Evolutionary conservation across 2,113 vertebrate genomes (phyloP).

Genomic region (Cricetomys ansorgei): DNA sequence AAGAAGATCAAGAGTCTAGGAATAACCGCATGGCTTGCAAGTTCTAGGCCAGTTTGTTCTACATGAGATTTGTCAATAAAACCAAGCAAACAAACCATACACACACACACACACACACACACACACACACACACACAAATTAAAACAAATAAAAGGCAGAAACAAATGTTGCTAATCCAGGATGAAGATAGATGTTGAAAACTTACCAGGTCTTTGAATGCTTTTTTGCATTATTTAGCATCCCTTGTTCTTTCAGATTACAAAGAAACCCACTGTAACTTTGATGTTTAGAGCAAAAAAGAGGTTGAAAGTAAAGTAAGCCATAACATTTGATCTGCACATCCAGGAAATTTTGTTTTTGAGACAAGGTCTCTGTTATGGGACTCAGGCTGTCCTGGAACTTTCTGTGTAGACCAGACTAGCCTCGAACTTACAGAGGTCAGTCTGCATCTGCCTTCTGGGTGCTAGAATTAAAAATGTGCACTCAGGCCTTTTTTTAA

Average conservation of each 20-base stretch:
- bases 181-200: slow-evolving; percentile 19
- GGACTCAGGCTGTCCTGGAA: background rate
- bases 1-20: too few species aligned
- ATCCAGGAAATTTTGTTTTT: background rate
- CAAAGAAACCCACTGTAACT: background rate
- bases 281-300: background rate
- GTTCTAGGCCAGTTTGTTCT: too few species aligned
- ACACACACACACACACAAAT: too few species aligned
- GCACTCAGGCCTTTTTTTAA: background rate
- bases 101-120: too few species aligned
- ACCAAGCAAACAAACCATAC: too few species aligned
- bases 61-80: too few species aligned
- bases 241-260: background rate
- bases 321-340: background rate
- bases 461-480: background rate
- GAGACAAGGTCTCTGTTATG: background rate
- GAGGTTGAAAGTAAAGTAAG: background rate
- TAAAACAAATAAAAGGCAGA: too few species aligned
- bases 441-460: background rate
- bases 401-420: background rate
- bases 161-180: background rate
- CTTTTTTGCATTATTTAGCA: too few species aligned
- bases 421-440: background rate
- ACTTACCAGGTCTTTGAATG: background rate
- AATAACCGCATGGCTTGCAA: too few species aligned